phyloP scores from a whole-genome alignment of 2,113 vertebrate species.

The Oplegnathus fasciatus region DNA sequence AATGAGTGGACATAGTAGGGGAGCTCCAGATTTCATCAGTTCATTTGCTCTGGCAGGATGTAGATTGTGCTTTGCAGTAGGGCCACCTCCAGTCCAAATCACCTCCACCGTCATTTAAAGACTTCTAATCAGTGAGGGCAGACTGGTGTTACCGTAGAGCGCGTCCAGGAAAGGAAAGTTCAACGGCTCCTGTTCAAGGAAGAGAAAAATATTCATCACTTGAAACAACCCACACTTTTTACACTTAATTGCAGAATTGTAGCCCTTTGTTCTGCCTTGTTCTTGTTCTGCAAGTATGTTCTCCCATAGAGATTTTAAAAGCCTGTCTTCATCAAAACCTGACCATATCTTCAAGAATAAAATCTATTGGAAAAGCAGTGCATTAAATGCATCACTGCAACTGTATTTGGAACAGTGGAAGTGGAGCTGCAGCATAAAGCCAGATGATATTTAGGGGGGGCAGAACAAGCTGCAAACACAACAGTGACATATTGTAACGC shows the following conservation, averaged over 20 bases:
- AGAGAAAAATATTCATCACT: conserved; percentile 14
- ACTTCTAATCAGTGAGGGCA: conserved; percentile 61
- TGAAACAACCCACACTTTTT: neutral
- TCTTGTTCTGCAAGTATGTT: neutral
- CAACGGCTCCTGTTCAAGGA: neutral
- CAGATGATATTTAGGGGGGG: neutral
- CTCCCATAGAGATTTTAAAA: neutral
- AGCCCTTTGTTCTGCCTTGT: conserved; percentile 16
- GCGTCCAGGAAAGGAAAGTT: neutral
- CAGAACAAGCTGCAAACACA: too few species aligned
- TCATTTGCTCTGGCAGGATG: conserved; percentile 43
- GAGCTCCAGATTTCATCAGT: conserved; percentile 17
- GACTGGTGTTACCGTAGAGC: conserved; percentile 2
- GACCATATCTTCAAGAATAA: neutral
- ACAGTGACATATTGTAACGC: too few species aligned
- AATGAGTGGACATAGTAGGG: conserved; percentile 48
- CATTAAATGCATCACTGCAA: neutral
- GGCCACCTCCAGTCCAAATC: conserved; percentile 61
- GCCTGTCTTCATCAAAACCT: neutral
- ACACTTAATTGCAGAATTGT: conserved; percentile 19
- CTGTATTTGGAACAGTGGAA: neutral
- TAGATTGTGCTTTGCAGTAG: conserved; percentile 40
- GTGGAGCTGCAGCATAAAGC: neutral
- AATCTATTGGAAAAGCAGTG: neutral
- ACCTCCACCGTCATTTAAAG: conserved; percentile 39